Conservation (phyloP, 2,888 invertebrate genomes). For the Julus scanicus region DNA sequence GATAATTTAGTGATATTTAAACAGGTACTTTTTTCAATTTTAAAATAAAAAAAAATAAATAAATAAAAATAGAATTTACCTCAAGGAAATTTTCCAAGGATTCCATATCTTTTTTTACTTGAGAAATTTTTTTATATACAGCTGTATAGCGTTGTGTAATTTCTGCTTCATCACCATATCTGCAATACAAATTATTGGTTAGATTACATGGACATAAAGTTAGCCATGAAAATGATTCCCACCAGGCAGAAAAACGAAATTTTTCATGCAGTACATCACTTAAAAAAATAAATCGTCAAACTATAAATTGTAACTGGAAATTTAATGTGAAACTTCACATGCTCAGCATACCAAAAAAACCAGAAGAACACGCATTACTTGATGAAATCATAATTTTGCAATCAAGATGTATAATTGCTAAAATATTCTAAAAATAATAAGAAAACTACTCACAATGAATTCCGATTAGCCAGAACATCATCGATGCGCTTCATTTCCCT, state of each 20-base stretch:
- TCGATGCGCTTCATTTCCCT: conserved; percentile 12
- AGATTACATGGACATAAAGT: no score
- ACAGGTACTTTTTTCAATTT: no score
- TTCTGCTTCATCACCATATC: background rate
- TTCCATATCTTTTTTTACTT: background rate
- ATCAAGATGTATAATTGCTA: background rate
- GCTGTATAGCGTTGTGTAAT: background rate
- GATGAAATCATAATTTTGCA: background rate
- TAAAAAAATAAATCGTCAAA: no score
- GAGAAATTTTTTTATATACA: background rate
- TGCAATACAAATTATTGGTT: background rate
- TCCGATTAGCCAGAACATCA: background rate
- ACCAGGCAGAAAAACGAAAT: no score
- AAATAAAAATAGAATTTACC: background rate
- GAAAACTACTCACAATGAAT: background rate
- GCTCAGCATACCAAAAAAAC: no score
- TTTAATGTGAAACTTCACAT: no score
- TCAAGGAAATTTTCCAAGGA: background rate
- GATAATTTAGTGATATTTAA: no score
- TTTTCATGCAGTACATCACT: no score
- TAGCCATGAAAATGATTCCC: no score
- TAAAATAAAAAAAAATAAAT: background rate
- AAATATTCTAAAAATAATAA: background rate
- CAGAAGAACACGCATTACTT: background rate
- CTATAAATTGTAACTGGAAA: no score